Percentiles rank a stretch among this genome's conserved stretches.
Conservation (phyloP, 2,113 vertebrate species). For the Microcebus tavaratra region DNA sequence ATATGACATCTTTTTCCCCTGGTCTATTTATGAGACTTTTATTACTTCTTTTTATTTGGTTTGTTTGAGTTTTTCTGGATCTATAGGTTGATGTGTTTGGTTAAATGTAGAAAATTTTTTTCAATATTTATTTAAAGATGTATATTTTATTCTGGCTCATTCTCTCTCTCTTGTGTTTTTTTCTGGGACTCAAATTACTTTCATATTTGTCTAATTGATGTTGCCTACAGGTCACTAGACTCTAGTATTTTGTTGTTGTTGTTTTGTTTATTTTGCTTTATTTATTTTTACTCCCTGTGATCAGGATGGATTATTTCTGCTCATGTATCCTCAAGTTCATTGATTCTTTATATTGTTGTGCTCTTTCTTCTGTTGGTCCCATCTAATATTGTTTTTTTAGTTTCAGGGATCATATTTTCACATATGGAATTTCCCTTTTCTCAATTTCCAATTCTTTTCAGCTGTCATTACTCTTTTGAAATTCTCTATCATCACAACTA, state of each 20-base stretch:
- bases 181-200: neutral
- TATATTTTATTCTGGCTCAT: neutral
- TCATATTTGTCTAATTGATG: neutral
- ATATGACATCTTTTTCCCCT: too few relatives aligned
- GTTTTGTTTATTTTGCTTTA: neutral
- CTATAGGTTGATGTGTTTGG: neutral
- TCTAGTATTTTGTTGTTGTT: rapidly evolving
- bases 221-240: neutral
- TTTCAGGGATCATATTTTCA: neutral
- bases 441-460: neutral
- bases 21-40: neutral
- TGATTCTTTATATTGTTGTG: neutral
- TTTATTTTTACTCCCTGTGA: neutral
- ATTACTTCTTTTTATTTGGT: neutral
- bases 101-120: neutral
- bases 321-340: neutral
- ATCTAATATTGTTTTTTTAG: neutral
- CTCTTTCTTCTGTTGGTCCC: neutral
- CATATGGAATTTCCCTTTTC: neutral
- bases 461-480: neutral
- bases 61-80: neutral
- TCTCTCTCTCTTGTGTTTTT: neutral
- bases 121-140: neutral
- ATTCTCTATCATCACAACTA: neutral
- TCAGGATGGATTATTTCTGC: too few relatives aligned